A percentile compares a stretch with the other conserved stretches of the same genome.
phyloP scores from a whole-genome alignment of 2,113 vertebrate genomes.

The Leucosticte australis region DNA sequence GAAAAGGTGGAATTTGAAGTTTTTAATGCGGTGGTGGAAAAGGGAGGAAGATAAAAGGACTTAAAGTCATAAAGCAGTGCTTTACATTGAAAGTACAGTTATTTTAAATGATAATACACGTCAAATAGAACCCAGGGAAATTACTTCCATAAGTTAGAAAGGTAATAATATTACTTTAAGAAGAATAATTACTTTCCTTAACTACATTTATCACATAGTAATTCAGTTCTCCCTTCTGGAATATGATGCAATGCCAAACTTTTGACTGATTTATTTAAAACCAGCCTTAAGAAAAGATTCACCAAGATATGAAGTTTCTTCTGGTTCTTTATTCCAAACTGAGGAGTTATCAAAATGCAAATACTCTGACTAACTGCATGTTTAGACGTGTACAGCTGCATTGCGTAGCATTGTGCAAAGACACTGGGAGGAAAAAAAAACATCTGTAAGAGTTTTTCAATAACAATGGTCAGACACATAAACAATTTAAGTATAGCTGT shows the following conservation, averaged over 20 bases:
- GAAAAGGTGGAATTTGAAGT: not conserved
- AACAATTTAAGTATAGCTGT: not conserved
- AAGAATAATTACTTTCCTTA: constrained; percentile 64
- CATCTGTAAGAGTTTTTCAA: not conserved
- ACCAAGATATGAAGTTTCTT: constrained; percentile 39
- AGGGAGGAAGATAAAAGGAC: constrained; percentile 22
- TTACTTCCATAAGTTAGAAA: constrained; percentile 48
- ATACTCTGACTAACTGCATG: constrained; percentile 62
- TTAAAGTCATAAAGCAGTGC: constrained; percentile 3
- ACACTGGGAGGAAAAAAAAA: not conserved
- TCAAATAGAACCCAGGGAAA: constrained; percentile 39
- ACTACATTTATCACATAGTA: constrained; percentile 58
- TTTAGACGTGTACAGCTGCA: constrained; percentile 51
- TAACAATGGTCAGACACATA: not conserved
- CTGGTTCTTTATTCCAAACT: constrained; percentile 47
- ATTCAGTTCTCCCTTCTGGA: constrained; percentile 30
- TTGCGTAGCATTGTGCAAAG: not conserved
- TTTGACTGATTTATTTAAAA: constrained; percentile 52
- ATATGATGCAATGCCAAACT: constrained; percentile 27
- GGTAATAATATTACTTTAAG: constrained; percentile 43
- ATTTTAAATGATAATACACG: constrained; percentile 33
- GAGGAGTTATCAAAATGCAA: constrained; percentile 76
- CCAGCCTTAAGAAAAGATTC: constrained; percentile 35
- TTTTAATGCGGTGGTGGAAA: not conserved
- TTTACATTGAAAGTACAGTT: constrained; percentile 17